Evolutionary conservation across 2,797 vertebrate species (phyloP).

Genomic region (Leptoclinus maculatus): DNA sequence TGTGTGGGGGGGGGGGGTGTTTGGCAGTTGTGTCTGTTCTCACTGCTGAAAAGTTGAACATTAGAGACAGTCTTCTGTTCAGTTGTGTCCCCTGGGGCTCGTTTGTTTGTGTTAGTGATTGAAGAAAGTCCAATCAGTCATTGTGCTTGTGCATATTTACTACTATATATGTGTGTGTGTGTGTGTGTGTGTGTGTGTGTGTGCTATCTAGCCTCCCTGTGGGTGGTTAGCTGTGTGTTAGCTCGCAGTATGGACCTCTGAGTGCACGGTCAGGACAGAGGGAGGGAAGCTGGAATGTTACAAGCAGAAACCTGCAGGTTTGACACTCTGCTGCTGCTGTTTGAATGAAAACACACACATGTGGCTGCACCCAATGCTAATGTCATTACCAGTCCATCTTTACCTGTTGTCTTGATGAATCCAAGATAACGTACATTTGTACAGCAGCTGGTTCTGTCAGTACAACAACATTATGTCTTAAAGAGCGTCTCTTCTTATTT

Average conservation of each 20-base stretch:
- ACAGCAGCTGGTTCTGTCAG: background rate
- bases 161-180: background rate
- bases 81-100: background rate
- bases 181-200: background rate
- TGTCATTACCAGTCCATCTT: background rate
- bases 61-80: background rate
- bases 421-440: background rate
- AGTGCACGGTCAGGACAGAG: background rate
- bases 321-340: background rate
- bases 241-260: background rate
- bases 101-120: background rate
- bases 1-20: background rate
- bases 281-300: conserved; percentile 29
- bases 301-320: conserved; percentile 41
- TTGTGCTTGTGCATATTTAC: background rate
- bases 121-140: background rate
- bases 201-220: background rate
- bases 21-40: background rate
- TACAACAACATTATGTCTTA: background rate
- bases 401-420: background rate
- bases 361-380: background rate
- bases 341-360: background rate
- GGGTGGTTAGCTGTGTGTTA: background rate
- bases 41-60: background rate
- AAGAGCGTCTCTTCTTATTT: background rate